phyloP scores from a whole-genome alignment of 2,797 vertebrate genomes.

The Philypnodon macrostomus region DNA sequence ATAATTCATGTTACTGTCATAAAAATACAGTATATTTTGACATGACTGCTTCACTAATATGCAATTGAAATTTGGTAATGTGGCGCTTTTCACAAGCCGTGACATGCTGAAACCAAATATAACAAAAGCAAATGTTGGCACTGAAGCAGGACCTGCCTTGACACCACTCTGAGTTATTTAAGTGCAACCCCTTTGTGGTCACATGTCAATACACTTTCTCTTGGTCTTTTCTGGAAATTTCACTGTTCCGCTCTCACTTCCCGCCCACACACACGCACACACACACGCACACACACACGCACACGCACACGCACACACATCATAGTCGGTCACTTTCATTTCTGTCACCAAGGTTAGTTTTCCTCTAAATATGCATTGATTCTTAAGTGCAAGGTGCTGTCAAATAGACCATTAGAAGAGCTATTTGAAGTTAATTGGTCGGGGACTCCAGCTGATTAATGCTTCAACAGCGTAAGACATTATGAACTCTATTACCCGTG shows the following conservation, averaged over 20 bases:
- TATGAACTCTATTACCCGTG: no score
- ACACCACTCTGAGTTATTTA: constrained; percentile 13
- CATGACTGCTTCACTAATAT: no score
- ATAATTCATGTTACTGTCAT: background rate
- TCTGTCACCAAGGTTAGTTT: background rate
- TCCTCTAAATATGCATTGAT: background rate
- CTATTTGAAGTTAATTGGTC: constrained; percentile 35
- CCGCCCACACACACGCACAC: no score
- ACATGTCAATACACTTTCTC: constrained; percentile 21
- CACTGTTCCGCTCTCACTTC: no score
- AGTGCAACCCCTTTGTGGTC: constrained; percentile 13
- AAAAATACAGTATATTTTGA: no score
- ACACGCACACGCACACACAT: no score
- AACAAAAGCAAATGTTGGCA: constrained; percentile 27
- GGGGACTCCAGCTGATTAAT: constrained; percentile 24
- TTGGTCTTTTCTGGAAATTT: constrained; percentile 7
- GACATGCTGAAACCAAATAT: constrained; percentile 32
- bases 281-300: no score
- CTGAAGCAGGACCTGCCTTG: constrained; percentile 18
- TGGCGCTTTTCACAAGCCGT: constrained; percentile 26
- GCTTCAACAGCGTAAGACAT: no score
- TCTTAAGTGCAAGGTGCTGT: background rate
- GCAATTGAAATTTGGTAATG: constrained; percentile 2
- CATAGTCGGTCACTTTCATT: constrained; percentile 5
- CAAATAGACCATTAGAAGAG: constrained; percentile 32